phyloP scores from a whole-genome alignment of 2,113 vertebrate genomes.

The Barbus barbus region DNA sequence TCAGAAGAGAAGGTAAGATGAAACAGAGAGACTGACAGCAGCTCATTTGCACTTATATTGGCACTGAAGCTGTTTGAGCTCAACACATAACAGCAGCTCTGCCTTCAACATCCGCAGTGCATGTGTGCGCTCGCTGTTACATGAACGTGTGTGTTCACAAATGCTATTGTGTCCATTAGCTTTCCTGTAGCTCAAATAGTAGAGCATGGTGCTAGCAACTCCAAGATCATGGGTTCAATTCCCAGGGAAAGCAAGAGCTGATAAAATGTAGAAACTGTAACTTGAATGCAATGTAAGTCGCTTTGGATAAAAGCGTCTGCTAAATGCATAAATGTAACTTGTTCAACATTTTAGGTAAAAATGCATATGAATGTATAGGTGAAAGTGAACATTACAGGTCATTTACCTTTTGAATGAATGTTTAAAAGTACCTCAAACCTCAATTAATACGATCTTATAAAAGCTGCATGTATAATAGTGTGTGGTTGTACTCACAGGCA shows the following conservation, averaged over 20 bases:
- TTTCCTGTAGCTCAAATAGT: too few relatives aligned
- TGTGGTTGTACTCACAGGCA: slow-evolving; percentile 77
- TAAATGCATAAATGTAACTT: too few relatives aligned
- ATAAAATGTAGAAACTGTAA: too few relatives aligned
- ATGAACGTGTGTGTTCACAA: background rate
- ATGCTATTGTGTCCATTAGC: background rate
- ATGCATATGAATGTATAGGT: background rate
- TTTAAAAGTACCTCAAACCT: background rate
- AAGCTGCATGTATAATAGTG: background rate
- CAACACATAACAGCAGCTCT: background rate
- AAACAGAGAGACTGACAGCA: background rate
- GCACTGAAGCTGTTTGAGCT: slow-evolving; percentile 13
- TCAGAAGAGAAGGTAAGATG: background rate
- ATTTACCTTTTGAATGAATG: background rate
- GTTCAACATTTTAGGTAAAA: background rate
- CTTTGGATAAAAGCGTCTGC: too few relatives aligned
- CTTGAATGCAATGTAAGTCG: too few relatives aligned
- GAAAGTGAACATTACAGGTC: background rate
- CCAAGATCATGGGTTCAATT: too few relatives aligned
- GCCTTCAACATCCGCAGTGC: background rate
- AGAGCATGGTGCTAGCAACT: too few relatives aligned
- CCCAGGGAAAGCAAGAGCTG: too few relatives aligned
- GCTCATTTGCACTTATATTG: slow-evolving; percentile 48
- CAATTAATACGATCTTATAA: background rate
- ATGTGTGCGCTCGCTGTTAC: background rate